Evolutionary conservation across 2,797 vertebrate genomes (phyloP).

Genomic region (Sylvilagus floridanus): DNA sequence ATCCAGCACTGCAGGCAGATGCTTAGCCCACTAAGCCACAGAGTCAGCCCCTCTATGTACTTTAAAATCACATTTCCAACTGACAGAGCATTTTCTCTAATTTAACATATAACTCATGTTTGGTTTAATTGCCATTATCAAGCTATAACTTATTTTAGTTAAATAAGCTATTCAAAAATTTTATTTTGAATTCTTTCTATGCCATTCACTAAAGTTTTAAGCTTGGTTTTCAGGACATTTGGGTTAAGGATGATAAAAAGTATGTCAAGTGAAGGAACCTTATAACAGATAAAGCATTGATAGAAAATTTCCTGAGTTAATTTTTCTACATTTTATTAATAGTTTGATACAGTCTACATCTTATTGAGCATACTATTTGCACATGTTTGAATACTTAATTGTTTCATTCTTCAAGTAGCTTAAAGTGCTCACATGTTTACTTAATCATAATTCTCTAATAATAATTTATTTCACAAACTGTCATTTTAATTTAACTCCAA

Average conservation of each 20-base stretch:
- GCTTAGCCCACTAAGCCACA: too few species aligned
- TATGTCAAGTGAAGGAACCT: not conserved
- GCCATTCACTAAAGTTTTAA: not conserved
- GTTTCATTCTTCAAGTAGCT: not conserved
- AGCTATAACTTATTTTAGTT: not conserved
- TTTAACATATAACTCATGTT: not conserved
- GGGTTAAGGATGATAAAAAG: not conserved
- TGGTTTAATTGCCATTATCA: not conserved
- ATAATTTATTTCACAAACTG: not conserved
- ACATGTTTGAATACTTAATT: not conserved
- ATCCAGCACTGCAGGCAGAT: too few species aligned
- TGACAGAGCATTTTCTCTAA: not conserved
- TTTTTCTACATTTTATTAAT: not conserved
- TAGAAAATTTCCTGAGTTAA: not conserved
- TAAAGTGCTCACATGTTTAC: not conserved
- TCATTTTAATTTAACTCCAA: not conserved
- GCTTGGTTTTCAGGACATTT: not conserved
- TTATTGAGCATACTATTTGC: not conserved
- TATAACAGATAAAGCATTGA: not conserved
- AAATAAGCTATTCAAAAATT: not conserved
- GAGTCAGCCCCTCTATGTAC: not conserved
- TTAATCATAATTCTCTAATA: not conserved
- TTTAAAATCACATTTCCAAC: not conserved
- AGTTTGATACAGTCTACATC: not conserved
- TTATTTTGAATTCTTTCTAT: not conserved